Conservation (phyloP, 2,888 invertebrate genomes). For the Hydrotaea diabolus region DNA sequence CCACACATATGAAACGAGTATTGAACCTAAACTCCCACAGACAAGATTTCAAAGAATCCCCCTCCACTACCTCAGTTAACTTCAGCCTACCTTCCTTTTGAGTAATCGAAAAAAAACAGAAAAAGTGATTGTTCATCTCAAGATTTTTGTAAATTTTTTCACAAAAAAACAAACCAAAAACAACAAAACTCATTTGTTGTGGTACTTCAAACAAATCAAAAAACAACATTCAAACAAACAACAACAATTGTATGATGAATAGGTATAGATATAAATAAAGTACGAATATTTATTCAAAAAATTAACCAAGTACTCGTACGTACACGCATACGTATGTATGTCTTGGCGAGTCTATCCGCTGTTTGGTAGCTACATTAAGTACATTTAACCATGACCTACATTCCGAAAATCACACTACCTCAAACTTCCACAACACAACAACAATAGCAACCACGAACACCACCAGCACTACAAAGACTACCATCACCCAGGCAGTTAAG, state of each 20-base stretch:
- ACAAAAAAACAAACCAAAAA: background rate
- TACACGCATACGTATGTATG: background rate
- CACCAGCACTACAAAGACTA: background rate
- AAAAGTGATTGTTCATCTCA: constrained; percentile 21
- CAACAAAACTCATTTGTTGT: background rate
- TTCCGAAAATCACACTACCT: constrained; percentile 40
- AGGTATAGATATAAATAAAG: background rate
- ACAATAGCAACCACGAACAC: background rate
- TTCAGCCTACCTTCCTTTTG: background rate
- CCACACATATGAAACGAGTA: background rate
- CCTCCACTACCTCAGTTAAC: background rate
- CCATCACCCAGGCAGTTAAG: no score
- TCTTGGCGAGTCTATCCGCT: background rate
- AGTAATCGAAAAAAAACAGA: background rate
- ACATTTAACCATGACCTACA: constrained; percentile 67
- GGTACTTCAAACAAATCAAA: background rate
- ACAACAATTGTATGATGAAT: background rate
- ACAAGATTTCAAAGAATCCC: background rate
- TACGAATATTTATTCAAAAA: constrained; percentile 8
- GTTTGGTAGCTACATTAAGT: constrained; percentile 51
- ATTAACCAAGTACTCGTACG: background rate
- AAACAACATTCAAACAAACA: background rate
- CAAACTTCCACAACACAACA: constrained; percentile 18
- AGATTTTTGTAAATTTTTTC: constrained; percentile 8
- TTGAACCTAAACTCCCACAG: constrained; percentile 9